Evolutionary conservation across 2,113 vertebrate genomes (phyloP), one percentile per base, ranked within the genome.

Genomic region (Calyptommatus sinebrachiatus): DNA sequence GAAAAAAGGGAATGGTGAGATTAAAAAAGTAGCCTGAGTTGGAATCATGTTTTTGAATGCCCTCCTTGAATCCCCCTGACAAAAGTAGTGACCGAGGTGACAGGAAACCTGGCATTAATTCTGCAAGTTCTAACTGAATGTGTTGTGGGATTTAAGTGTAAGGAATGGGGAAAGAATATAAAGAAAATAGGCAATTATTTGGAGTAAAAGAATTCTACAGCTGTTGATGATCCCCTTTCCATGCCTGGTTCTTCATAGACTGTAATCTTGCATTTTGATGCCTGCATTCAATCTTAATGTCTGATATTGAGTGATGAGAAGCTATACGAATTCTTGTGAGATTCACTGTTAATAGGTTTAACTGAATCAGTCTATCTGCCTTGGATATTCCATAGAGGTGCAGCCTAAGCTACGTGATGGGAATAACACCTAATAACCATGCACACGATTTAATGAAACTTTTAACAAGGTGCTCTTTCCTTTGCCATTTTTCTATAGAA

Each of bases 171-270:
- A 70, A 79, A 26, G 24, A 88, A 90, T 72, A 24, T 41, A 88
- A 68, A 78, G 76, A 50, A 92, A 91, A 87, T 66, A 88, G 86
- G 82, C 90, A 91, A 88, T 91, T 89, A 85, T 86, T 88, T 78
- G 80, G 69, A 86, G 69, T 71, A 84, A 74, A 88, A 53, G 45
- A 66, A 85, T 78, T 86, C 63, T 86, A 66, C 46, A 73, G 76
- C 84, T 79, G 29, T 68, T 88, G 83, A 85, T 88, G 74, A 87
- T 87, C 86, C 85, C 81, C 85, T 73, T 80, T 86, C 73, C 1
- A 12, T 75, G 74, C 1, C 62, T 9, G 4, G 63, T 81, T 77
- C 78, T 85, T 77, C 75, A 83, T 87, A 91, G 84, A 86, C 65
- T 84, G 53, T 75, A 89, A 86, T 87, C 75, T 91, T 79, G 81